Conservation (phyloP, 2,113 vertebrate genomes). For the Rostratula benghalensis region DNA sequence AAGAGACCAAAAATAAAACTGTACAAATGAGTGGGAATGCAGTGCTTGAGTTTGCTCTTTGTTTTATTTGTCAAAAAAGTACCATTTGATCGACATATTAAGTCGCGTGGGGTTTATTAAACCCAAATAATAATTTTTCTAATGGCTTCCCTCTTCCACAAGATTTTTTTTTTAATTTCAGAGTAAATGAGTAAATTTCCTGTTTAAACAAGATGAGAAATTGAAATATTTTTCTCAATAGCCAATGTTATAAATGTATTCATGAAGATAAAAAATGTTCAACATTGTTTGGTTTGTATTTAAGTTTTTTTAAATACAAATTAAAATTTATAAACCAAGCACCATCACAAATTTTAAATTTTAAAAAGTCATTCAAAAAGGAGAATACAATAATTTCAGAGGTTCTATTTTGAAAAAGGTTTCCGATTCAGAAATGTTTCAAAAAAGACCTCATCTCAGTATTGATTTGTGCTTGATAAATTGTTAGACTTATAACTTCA, state of each 20-base stretch:
- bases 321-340: neutral
- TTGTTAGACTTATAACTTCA: neutral
- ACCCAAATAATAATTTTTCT: neutral
- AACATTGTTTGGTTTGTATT: neutral
- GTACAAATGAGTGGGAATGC: neutral
- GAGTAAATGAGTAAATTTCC: neutral
- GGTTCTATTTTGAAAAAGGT: neutral
- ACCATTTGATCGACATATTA: neutral
- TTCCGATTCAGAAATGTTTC: neutral
- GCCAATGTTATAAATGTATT: neutral
- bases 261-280: neutral
- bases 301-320: neutral
- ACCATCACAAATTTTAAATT: neutral
- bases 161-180: neutral
- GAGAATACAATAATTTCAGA: neutral
- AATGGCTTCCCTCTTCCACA: neutral
- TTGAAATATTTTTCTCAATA: neutral
- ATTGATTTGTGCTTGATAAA: neutral
- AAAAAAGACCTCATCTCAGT: neutral
- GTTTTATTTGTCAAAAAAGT: neutral
- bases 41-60: neutral
- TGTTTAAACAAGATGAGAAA: neutral
- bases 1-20: neutral
- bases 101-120: neutral
- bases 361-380: neutral